Conservation (phyloP, 2,888 invertebrate genomes). For the Argynnis bischoffii region DNA sequence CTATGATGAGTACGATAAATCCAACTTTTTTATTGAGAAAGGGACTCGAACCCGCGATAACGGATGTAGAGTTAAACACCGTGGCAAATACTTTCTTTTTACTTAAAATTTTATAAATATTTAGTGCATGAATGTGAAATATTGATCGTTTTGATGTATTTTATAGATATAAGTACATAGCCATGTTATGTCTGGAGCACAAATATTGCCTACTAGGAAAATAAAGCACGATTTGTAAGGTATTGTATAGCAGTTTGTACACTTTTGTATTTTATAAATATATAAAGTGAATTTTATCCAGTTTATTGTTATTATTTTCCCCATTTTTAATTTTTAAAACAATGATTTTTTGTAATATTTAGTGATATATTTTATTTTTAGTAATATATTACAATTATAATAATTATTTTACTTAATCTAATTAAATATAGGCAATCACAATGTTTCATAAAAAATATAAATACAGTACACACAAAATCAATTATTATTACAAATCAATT, state of each 20-base stretch:
- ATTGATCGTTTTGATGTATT: constrained; percentile 4
- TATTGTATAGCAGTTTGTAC: constrained; percentile 63
- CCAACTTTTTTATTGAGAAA: too few relatives aligned
- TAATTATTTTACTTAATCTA: neutral
- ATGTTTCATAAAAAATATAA: neutral
- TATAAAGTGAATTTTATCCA: constrained; percentile 61
- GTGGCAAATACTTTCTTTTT: too few relatives aligned
- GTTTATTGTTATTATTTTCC: constrained; percentile 41
- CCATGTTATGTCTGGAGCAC: constrained; percentile 50
- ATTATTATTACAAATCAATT: neutral
- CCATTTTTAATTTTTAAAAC: neutral
- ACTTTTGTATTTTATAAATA: constrained; percentile 74
- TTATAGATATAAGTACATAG: constrained; percentile 3
- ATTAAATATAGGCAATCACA: constrained; percentile 3
- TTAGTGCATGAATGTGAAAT: constrained; percentile 1
- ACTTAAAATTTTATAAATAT: neutral
- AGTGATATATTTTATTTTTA: neutral
- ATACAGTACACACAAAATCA: neutral
- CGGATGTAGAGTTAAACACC: too few relatives aligned
- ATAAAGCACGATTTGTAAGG: constrained; percentile 40
- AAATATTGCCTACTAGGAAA: constrained; percentile 47
- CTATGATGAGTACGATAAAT: too few relatives aligned
- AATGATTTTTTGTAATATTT: neutral
- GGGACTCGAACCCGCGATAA: too few relatives aligned
- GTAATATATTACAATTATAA: neutral